Percentiles rank a stretch among this genome's conserved stretches.
phyloP scores from a whole-genome alignment of 2,113 vertebrate species.

The Cebidichthys violaceus region DNA sequence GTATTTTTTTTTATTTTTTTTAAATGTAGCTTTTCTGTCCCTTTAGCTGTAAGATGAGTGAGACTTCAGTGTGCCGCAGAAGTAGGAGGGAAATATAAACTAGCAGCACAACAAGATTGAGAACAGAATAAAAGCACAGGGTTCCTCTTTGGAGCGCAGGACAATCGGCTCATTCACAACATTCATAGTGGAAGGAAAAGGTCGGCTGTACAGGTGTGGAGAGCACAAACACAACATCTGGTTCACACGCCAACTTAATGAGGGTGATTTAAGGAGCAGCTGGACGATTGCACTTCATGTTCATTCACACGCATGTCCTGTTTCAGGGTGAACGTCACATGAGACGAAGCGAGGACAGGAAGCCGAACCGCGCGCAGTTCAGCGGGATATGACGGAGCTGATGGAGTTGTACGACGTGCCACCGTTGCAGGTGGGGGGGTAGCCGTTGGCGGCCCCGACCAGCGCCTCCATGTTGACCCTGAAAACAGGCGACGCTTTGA shows the following conservation, averaged over 20 bases:
- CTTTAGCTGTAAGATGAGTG: not conserved
- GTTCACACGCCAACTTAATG: slow-evolving; percentile 1
- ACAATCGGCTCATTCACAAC: slow-evolving; percentile 52
- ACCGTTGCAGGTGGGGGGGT: slow-evolving; percentile 92
- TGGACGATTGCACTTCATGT: slow-evolving; percentile 66
- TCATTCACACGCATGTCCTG: slow-evolving; percentile 16
- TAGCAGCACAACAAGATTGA: slow-evolving; percentile 62
- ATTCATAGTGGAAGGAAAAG: slow-evolving; percentile 50
- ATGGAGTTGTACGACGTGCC: slow-evolving; percentile 97
- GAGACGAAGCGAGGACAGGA: not conserved
- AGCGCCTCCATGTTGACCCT: slow-evolving; percentile 89
- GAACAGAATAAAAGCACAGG: slow-evolving; percentile 43
- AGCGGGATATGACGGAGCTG: slow-evolving; percentile 97
- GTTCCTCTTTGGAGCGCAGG: slow-evolving; percentile 67
- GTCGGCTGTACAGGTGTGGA: slow-evolving; percentile 45
- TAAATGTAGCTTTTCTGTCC: not conserved
- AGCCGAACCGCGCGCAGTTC: slow-evolving; percentile 62
- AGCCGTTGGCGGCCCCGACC: slow-evolving; percentile 84
- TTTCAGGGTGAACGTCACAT: slow-evolving; percentile 3
- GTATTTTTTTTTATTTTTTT: not conserved
- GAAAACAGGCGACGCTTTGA: slow-evolving; percentile 93
- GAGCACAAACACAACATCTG: slow-evolving; percentile 58
- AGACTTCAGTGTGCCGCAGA: not conserved
- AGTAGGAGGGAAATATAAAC: slow-evolving; percentile 10
- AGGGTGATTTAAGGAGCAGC: slow-evolving; percentile 36